Evolutionary conservation across 2,888 invertebrate genomes (phyloP).

Genomic region (Tortricodes alternella): DNA sequence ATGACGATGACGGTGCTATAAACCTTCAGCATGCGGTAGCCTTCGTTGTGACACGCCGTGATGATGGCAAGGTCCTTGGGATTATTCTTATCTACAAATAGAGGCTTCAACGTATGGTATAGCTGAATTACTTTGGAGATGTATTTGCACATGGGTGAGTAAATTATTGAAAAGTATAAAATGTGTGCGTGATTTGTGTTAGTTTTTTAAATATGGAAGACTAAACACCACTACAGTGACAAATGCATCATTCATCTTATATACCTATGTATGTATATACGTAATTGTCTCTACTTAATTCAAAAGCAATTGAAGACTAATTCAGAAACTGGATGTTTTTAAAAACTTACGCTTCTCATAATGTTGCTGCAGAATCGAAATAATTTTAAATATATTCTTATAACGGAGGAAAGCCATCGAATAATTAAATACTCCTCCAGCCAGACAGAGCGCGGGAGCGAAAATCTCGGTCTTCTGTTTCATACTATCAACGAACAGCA

Average conservation of each 20-base stretch:
- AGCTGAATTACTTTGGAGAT: background rate
- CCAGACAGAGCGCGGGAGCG: background rate
- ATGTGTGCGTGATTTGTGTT: too few species aligned
- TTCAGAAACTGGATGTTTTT: background rate
- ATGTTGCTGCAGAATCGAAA: background rate
- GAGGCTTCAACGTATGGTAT: background rate
- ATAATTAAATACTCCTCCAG: background rate
- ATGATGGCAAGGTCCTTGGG: background rate
- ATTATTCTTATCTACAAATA: background rate
- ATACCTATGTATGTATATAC: too few species aligned
- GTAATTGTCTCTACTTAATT: too few species aligned
- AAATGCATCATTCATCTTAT: too few species aligned
- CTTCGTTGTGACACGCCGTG: background rate
- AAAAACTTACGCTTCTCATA: conserved; percentile 8
- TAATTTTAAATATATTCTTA: background rate
- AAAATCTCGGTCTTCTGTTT: background rate
- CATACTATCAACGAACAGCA: background rate
- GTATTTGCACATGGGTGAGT: too few species aligned
- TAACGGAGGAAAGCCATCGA: background rate
- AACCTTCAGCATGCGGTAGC: background rate
- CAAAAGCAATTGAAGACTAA: too few species aligned
- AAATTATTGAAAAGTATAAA: too few species aligned
- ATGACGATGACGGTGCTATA: background rate
- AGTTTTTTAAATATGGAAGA: too few species aligned
- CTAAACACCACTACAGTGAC: too few species aligned